phyloP scores from a whole-genome alignment of 2,888 invertebrate species.

The Ochropacha duplaris region DNA sequence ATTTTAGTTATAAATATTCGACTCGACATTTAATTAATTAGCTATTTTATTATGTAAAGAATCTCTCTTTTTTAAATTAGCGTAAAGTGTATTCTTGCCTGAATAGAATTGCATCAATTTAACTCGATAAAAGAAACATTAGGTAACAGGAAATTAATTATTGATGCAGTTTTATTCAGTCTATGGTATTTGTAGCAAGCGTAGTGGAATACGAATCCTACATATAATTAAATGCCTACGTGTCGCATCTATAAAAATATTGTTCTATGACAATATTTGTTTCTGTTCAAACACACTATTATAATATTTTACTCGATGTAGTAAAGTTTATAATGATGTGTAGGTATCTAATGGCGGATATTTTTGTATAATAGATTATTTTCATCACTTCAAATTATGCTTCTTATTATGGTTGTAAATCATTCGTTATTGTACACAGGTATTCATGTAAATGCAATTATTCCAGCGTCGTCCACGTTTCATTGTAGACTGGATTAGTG shows the following conservation, averaged over 20 bases:
- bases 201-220: neutral
- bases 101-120: neutral
- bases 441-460: neutral
- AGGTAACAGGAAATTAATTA: too few species aligned
- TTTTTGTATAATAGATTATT: neutral
- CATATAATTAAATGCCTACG: neutral
- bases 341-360: too few species aligned
- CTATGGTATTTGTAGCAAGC: neutral
- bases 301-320: neutral
- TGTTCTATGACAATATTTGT: neutral
- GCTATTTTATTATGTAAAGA: neutral
- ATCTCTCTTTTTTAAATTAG: neutral
- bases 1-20: neutral
- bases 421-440: neutral
- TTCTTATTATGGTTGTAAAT: too few species aligned
- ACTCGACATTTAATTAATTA: neutral
- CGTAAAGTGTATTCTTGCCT: neutral
- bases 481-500: conserved; percentile 6
- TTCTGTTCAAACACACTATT: neutral
- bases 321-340: neutral
- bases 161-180: too few species aligned
- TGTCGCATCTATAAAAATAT: neutral
- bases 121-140: too few species aligned
- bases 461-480: neutral
- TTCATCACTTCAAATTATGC: neutral